Conservation (phyloP, 2,113 vertebrate genomes). For the Mionectes macconnelli region DNA sequence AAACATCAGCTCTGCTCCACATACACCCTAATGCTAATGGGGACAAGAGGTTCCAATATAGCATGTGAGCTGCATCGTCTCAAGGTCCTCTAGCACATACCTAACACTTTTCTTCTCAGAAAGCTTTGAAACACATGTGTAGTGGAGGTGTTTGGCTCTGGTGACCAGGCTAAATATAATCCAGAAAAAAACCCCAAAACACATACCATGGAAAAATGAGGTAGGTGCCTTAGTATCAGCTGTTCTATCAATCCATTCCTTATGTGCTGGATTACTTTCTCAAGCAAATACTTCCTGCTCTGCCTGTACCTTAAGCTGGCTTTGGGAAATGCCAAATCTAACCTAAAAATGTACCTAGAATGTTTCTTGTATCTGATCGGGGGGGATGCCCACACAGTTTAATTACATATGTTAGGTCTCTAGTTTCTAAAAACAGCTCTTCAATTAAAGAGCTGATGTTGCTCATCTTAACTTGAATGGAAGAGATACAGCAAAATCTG, state of each 20-base stretch:
- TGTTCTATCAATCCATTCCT: background rate
- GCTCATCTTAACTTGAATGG: background rate
- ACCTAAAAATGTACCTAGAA: background rate
- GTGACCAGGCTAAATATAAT: slow-evolving; percentile 14
- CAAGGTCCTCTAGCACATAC: slow-evolving; percentile 4
- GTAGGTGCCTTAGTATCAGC: background rate
- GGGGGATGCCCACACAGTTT: background rate
- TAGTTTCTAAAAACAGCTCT: background rate
- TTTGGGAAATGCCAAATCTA: background rate
- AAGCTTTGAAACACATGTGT: background rate
- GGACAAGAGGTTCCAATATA: slow-evolving; percentile 20
- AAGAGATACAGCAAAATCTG: background rate
- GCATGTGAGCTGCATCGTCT: background rate
- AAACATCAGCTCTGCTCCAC: slow-evolving; percentile 15
- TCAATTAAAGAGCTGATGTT: background rate
- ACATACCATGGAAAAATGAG: background rate
- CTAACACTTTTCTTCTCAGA: slow-evolving; percentile 19
- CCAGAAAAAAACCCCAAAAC: background rate
- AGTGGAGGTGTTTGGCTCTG: background rate
- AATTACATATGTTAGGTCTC: background rate
- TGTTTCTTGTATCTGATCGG: background rate
- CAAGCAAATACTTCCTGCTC: background rate
- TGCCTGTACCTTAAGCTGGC: background rate
- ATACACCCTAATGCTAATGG: slow-evolving; percentile 3
- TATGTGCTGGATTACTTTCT: background rate